phyloP scores from a whole-genome alignment of 37 sponge, comb jelly and placozoan species.

The Aplysina aerophoba region DNA sequence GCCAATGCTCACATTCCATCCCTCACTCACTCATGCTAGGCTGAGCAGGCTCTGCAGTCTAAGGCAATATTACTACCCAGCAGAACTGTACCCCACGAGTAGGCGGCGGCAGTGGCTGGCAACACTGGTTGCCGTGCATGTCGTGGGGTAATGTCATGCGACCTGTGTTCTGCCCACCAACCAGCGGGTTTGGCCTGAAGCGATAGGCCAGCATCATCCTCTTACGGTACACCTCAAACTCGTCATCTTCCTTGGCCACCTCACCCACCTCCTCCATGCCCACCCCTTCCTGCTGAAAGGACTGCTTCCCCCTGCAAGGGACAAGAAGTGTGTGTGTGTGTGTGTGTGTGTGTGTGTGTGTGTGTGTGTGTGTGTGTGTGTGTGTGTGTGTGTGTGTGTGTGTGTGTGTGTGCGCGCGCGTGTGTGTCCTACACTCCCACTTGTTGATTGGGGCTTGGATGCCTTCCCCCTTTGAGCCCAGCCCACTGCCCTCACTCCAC shows the following conservation, averaged over 20 bases:
- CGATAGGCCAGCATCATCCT: constrained; percentile 99
- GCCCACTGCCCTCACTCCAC: constrained; percentile 94
- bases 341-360: background rate
- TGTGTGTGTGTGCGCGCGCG: background rate
- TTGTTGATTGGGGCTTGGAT: constrained; percentile 91
- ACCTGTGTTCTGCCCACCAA: constrained; percentile 13
- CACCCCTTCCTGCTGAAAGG: constrained; percentile 87
- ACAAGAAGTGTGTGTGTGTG: background rate
- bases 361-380: background rate
- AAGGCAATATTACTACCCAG: no score
- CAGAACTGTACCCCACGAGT: no score
- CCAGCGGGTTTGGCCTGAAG: constrained; percentile 96
- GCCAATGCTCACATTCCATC: no score
- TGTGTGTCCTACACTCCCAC: constrained; percentile 47
- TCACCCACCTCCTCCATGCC: constrained; percentile 81
- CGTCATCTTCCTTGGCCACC: constrained; percentile 73
- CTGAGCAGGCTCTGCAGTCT: no score
- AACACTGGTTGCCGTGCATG: background rate
- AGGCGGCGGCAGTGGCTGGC: no score
- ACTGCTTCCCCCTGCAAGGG: constrained; percentile 68
- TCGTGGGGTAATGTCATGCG: background rate
- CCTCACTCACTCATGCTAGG: no score
- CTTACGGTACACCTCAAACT: constrained; percentile 93
- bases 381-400: background rate
- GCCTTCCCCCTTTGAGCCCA: constrained; percentile 86